phyloP scores from a whole-genome alignment of 2,888 invertebrate genomes.

The Folsomia candida region DNA sequence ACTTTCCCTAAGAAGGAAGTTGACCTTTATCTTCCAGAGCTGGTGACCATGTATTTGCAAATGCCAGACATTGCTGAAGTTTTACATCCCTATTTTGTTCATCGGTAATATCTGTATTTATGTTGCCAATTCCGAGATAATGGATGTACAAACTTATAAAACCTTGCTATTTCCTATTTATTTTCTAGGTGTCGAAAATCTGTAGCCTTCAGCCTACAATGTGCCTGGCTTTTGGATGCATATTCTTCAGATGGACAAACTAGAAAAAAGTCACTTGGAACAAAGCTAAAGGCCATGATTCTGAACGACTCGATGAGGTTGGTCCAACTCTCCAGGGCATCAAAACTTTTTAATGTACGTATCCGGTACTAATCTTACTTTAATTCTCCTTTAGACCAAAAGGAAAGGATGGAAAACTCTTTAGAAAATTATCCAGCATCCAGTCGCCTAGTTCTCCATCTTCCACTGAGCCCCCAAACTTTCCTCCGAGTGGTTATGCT shows the following conservation, averaged over 20 bases:
- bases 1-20: constrained; percentile 88
- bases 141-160: too few species aligned
- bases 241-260: constrained; percentile 75
- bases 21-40: constrained; percentile 95
- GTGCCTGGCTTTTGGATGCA: constrained; percentile 94
- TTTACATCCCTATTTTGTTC: constrained; percentile 75
- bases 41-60: constrained; percentile 97
- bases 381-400: constrained; percentile 42
- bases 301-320: constrained; percentile 66
- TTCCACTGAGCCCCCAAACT: constrained; percentile 48
- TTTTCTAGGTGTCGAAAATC: constrained; percentile 79
- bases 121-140: too few species aligned
- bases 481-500: constrained; percentile 36
- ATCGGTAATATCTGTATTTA: constrained; percentile 64
- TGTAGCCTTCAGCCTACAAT: constrained; percentile 91
- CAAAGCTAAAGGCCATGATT: constrained; percentile 71
- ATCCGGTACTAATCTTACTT: not conserved
- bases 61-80: constrained; percentile 96
- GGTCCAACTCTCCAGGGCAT: too few species aligned
- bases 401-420: constrained; percentile 48
- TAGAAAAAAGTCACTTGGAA: constrained; percentile 71
- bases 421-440: constrained; percentile 43
- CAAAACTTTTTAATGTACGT: not conserved
- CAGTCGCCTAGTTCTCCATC: constrained; percentile 44
- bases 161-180: not conserved